Base-by-base conservation (phyloP, 2,888 invertebrate species). In the Lycophotia porphyrea region DNA sequence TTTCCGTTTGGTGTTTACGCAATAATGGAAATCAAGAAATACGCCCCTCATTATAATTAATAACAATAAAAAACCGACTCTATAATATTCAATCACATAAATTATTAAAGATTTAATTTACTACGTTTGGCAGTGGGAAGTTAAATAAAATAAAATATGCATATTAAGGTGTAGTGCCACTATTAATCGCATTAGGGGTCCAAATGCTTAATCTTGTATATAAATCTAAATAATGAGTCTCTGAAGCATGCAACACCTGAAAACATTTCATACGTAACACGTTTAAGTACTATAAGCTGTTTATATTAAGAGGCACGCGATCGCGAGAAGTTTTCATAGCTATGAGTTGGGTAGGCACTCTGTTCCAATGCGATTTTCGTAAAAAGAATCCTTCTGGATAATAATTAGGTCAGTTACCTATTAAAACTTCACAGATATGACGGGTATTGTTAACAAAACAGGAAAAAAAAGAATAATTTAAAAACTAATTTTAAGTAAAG, bases 191-290 rank as follows among this genome's bases (percentile, higher is more conserved):
- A 82, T 86, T 84, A 86, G 64, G 79, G 80, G 63, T 78, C 66
- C 61, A 70, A 76, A 79, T 82, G 82, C 72, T 65, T 86, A 89
- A 90, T 90, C 90, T 88, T 82, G 68, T 69, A 84, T 80, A 86
- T 84, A 86, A 88, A 90, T 90, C 89, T 88, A 68, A 83, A 81
- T 89, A 90, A 89, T 89, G 87, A 89, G 81, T 74, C 76, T 69
- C 71, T 80, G 77, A 61, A 84, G 84, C 90, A 87, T 88, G 89
- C 88, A 84, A 89, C 79, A 82, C 76, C 82, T 82, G 80, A 81
- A 88, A 84, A 86, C 84, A 84, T 81, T 85, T 80, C 82, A 82
- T 81, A 87, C 70, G 77, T 80, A 84, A 82, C 82, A 81, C 80
- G 73, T 85, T 88, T 82, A 79, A 88, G 72, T 79, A 76, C 71